A percentile compares a stretch with the other conserved stretches of the same genome.
Evolutionary conservation across 2,113 vertebrate genomes (phyloP).

Genomic region (Sterrhoptilus dennistouni): DNA sequence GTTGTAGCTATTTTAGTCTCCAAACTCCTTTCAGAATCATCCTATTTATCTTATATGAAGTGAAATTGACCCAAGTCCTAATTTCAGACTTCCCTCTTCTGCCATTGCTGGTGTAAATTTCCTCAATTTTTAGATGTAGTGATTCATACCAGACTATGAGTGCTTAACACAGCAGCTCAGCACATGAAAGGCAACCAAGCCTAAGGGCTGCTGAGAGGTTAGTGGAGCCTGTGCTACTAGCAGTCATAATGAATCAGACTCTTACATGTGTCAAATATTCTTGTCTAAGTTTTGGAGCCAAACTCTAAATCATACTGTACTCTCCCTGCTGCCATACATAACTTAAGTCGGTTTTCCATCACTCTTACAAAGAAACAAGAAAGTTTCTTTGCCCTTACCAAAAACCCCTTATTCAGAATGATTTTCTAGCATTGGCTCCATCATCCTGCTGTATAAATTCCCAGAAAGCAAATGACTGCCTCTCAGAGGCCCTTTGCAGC

Average conservation of each 20-base stretch:
- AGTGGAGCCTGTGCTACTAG: background rate
- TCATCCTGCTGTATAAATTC: background rate
- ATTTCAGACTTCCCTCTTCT: background rate
- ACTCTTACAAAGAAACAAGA: background rate
- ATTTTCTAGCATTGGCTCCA: background rate
- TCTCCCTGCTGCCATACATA: too few relatives aligned
- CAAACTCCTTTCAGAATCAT: background rate
- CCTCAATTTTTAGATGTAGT: background rate
- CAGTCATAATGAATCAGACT: background rate
- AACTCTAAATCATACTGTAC: background rate
- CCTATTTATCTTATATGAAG: background rate
- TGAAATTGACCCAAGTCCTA: background rate
- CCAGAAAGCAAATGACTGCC: background rate
- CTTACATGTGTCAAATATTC: background rate
- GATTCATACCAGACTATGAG: background rate
- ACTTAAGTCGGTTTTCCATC: background rate
- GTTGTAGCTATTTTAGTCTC: background rate
- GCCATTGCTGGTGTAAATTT: background rate
- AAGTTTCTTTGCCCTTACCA: background rate
- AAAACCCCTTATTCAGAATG: background rate
- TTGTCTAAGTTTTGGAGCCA: background rate
- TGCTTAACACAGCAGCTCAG: background rate
- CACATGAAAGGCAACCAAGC: background rate
- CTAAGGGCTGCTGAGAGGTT: background rate
- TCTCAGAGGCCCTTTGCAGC: background rate